phyloP scores from a whole-genome alignment of 2,797 vertebrate genomes.

The Scleropages formosus region DNA sequence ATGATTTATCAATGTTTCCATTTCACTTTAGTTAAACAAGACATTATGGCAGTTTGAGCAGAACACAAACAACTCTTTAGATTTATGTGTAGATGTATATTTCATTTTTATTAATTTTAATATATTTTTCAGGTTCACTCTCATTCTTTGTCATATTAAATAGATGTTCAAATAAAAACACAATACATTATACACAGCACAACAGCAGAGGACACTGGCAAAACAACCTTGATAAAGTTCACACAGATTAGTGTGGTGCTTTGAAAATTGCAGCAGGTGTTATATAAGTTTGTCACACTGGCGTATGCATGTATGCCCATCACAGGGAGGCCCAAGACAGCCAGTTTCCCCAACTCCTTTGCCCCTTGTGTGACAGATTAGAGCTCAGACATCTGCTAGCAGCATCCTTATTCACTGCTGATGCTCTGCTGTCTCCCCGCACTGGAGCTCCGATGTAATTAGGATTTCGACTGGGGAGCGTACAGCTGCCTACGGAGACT shows the following conservation, averaged over 20 bases:
- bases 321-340: too few relatives aligned
- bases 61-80: too few relatives aligned
- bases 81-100: too few relatives aligned
- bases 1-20: neutral
- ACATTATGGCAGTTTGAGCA: too few relatives aligned
- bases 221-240: neutral
- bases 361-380: neutral
- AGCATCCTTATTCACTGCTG: neutral
- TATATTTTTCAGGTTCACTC: neutral
- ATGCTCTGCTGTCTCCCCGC: neutral
- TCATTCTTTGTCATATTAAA: too few relatives aligned
- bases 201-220: neutral
- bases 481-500: slow-evolving; percentile 1
- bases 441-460: neutral
- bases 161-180: too few relatives aligned
- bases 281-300: too few relatives aligned
- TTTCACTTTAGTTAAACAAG: neutral
- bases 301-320: too few relatives aligned
- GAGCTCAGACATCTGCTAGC: neutral
- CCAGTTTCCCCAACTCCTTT: neutral
- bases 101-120: too few relatives aligned
- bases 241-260: too few relatives aligned
- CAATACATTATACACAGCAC: too few relatives aligned
- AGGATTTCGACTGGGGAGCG: neutral
- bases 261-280: too few relatives aligned